phyloP scores from a whole-genome alignment of 2,888 invertebrate genomes.

The Rhorus exstirpatorius region DNA sequence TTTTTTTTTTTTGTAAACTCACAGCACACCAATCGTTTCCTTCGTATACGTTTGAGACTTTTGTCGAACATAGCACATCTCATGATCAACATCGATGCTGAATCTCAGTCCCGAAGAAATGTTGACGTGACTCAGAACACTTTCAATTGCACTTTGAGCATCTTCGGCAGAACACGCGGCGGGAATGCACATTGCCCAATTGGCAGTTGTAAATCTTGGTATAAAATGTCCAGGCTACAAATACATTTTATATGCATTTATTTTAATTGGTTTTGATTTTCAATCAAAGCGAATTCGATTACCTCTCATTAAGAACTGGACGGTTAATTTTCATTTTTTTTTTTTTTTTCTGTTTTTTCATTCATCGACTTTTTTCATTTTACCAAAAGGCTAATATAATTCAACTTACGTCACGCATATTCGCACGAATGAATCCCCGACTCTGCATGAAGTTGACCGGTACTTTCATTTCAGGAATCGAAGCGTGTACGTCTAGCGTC shows the following conservation, averaged over 20 bases:
- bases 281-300: no score
- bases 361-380: constrained; percentile 38
- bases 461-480: constrained; percentile 88
- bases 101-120: constrained; percentile 88
- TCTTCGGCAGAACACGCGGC: constrained; percentile 89
- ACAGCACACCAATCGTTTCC: constrained; percentile 87
- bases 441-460: constrained; percentile 90
- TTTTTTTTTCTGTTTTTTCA: background rate
- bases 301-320: no score
- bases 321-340: no score
- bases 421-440: constrained; percentile 89
- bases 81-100: constrained; percentile 87
- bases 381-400: constrained; percentile 1
- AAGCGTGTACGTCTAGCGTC: constrained; percentile 89
- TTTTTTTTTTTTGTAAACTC: constrained; percentile 76
- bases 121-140: constrained; percentile 88
- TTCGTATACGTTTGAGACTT: constrained; percentile 82
- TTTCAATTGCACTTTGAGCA: constrained; percentile 88
- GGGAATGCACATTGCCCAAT: constrained; percentile 91
- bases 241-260: constrained; percentile 33
- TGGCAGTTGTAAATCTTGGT: constrained; percentile 90
- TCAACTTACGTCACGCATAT: constrained; percentile 88
- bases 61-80: constrained; percentile 88
- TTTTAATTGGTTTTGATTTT: background rate
- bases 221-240: constrained; percentile 91